phyloP scores from a whole-genome alignment of 2,888 invertebrate species.

The Smittia sp. region DNA sequence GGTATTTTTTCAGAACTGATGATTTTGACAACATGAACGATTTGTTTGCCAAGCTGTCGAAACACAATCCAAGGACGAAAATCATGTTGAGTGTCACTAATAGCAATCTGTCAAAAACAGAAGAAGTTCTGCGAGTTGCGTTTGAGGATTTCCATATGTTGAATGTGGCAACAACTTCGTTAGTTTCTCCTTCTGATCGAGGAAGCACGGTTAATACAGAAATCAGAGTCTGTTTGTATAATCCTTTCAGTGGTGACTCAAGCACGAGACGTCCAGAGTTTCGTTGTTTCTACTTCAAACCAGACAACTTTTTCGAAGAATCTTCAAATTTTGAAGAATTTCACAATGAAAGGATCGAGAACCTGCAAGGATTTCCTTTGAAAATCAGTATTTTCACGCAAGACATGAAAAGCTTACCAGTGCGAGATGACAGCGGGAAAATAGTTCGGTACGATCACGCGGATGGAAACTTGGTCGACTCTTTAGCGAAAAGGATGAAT shows the following conservation, averaged over 20 bases:
- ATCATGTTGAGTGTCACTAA: not conserved
- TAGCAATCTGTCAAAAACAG: not conserved
- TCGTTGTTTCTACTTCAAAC: not conserved
- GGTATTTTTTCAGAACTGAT: not conserved
- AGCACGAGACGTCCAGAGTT: not conserved
- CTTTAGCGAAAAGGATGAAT: constrained; percentile 15
- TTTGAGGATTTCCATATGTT: constrained; percentile 3
- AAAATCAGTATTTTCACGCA: not conserved
- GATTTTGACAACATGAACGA: not conserved
- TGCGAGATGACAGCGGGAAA: not conserved
- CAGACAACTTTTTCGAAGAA: not conserved
- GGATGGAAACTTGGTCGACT: not conserved
- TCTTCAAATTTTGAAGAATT: not conserved
- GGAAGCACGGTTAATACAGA: not conserved
- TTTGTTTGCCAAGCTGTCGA: not conserved
- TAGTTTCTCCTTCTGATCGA: not conserved
- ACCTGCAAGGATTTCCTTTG: not conserved
- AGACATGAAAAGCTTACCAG: not conserved
- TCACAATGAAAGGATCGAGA: not conserved
- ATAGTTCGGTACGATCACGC: not conserved
- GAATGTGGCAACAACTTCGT: not conserved
- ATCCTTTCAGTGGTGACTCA: not conserved
- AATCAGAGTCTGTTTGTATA: not conserved
- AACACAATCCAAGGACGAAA: constrained; percentile 15
- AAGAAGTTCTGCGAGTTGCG: not conserved